Percentiles rank a stretch among this genome's conserved stretches.
Conservation (phyloP, 2,888 invertebrate genomes). For the Heliconius sara region DNA sequence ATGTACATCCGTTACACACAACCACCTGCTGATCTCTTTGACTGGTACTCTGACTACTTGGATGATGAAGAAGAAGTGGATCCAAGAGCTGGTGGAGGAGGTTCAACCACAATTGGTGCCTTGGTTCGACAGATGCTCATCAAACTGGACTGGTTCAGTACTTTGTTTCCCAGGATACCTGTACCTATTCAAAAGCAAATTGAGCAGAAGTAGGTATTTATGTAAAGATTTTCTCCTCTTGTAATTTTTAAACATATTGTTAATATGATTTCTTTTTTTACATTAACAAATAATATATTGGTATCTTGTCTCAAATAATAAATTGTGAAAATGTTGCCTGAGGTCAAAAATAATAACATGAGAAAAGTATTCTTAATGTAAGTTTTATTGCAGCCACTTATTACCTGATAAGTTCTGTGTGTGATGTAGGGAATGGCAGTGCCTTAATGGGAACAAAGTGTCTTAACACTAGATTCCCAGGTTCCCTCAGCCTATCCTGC, state of each 20-base stretch:
- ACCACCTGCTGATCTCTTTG: conserved; percentile 96
- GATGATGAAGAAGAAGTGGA: conserved; percentile 99
- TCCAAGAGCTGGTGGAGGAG: conserved; percentile 98
- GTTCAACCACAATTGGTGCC: conserved; percentile 95
- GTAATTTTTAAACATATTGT: neutral
- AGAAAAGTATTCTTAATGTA: too few species aligned
- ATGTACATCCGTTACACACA: conserved; percentile 96
- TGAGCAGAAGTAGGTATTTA: conserved; percentile 86
- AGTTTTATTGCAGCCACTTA: too few species aligned
- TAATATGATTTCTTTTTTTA: too few species aligned
- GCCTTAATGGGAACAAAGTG: too few species aligned
- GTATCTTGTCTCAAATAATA: too few species aligned
- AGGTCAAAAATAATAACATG: too few species aligned
- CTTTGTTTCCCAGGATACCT: conserved; percentile 98
- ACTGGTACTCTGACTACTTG: conserved; percentile 98
- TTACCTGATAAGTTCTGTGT: too few species aligned
- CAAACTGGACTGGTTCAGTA: conserved; percentile 99
- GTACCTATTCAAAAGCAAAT: conserved; percentile 98
- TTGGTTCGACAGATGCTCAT: conserved; percentile 96
- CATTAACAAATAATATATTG: too few species aligned
- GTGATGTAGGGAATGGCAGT: too few species aligned
- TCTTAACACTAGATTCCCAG: too few species aligned
- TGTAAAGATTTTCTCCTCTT: neutral
- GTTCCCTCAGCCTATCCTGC: too few species aligned
- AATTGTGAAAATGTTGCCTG: too few species aligned